Conservation (phyloP, 2,113 vertebrate species). For the Mastomys coucha region DNA sequence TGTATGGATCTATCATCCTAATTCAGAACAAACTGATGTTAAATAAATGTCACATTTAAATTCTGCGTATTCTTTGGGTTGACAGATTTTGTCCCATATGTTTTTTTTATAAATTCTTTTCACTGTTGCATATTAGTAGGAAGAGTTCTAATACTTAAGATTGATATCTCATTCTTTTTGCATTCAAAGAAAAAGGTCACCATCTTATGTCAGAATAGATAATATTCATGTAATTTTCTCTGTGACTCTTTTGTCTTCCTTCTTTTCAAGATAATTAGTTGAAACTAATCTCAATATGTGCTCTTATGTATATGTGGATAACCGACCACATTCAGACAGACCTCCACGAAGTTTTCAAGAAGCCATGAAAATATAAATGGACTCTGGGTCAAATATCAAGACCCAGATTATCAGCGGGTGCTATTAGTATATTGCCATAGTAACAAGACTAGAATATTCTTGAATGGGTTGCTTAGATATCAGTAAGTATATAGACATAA, state of each 20-base stretch:
- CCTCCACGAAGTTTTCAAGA: not conserved
- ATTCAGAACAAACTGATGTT: slow-evolving; percentile 55
- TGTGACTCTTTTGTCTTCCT: not conserved
- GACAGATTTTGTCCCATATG: slow-evolving; percentile 71
- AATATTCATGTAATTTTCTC: not conserved
- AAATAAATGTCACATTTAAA: slow-evolving; percentile 82
- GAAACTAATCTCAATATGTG: not conserved
- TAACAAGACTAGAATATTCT: not conserved
- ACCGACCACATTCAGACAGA: not conserved
- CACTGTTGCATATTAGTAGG: slow-evolving; percentile 38
- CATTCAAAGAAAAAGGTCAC: slow-evolving; percentile 45
- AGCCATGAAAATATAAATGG: not conserved
- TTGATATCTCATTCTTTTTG: slow-evolving; percentile 48
- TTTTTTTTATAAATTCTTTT: slow-evolving; percentile 37
- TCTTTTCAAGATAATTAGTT: not conserved
- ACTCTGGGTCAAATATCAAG: not conserved
- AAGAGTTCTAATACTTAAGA: slow-evolving; percentile 68
- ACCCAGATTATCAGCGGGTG: not conserved
- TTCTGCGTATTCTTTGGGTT: slow-evolving; percentile 70
- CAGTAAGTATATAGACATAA: not conserved
- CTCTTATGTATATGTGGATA: not conserved
- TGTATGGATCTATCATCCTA: not conserved
- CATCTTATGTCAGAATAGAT: slow-evolving; percentile 11
- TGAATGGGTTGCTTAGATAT: not conserved
- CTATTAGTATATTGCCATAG: not conserved